Evolutionary conservation across 2,113 vertebrate species (phyloP).

Genomic region (Thomomys bottae): DNA sequence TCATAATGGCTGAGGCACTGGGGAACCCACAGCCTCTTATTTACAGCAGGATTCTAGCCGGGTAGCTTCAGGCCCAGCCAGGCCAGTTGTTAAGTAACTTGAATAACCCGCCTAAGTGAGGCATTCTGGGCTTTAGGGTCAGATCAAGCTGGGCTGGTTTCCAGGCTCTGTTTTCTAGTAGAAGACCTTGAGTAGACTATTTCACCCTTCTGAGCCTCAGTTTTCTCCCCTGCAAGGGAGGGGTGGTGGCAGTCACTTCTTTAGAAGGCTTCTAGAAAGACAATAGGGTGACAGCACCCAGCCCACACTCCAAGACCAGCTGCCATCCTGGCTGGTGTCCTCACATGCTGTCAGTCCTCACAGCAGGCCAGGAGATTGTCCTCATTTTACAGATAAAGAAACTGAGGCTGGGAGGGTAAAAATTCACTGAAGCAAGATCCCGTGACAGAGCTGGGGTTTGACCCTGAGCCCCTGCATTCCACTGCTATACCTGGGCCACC

Average conservation of each 20-base stretch:
- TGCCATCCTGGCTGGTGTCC: accelerated
- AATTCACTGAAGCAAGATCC: too few species aligned
- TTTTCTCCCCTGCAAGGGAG: slow-evolving; percentile 24
- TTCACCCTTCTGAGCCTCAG: background rate
- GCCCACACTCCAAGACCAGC: background rate
- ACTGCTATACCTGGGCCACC: too few species aligned
- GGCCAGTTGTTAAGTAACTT: background rate
- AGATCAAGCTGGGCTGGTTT: background rate
- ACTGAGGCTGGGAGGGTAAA: background rate
- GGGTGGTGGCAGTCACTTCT: too few species aligned
- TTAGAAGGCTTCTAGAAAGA: background rate
- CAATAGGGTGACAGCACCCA: background rate
- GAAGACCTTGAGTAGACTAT: background rate
- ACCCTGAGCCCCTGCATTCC: too few species aligned
- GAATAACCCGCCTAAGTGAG: background rate
- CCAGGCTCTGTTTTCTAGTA: background rate
- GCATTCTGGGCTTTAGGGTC: background rate
- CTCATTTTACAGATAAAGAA: slow-evolving; percentile 15
- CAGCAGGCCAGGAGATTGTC: too few species aligned
- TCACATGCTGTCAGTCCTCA: background rate
- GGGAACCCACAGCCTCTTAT: background rate
- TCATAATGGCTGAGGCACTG: background rate
- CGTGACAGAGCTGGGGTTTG: background rate
- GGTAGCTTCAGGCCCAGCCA: background rate
- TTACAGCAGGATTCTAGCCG: background rate